Evolutionary conservation across 2,797 vertebrate genomes (phyloP).

Genomic region (Fratercula arctica): DNA sequence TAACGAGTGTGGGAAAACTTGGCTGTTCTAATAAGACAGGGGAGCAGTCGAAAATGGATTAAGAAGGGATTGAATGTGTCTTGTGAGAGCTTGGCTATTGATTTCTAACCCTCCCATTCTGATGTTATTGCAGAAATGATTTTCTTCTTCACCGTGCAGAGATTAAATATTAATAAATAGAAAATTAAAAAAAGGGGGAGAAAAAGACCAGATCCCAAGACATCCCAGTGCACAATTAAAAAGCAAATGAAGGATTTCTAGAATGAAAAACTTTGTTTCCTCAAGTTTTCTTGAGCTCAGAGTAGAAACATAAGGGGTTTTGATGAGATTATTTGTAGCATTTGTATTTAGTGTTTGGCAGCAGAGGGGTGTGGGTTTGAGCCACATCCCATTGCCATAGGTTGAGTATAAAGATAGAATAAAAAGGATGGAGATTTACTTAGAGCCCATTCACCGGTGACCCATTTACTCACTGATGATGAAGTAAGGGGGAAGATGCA

Average conservation of each 20-base stretch:
- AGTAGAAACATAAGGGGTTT: neutral
- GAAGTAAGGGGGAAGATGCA: conserved; percentile 32
- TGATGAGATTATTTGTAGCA: neutral
- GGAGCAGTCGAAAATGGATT: conserved; percentile 10
- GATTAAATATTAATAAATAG: conserved; percentile 66
- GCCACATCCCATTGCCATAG: neutral
- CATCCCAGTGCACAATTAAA: conserved; percentile 29
- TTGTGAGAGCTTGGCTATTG: conserved; percentile 60
- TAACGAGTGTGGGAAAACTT: neutral
- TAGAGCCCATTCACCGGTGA: conserved; percentile 20
- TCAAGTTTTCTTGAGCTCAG: conserved; percentile 5
- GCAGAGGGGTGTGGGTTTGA: neutral
- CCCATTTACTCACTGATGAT: conserved; percentile 59
- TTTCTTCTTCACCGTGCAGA: conserved; percentile 37
- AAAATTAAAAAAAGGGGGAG: conserved; percentile 30
- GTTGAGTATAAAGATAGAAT: neutral
- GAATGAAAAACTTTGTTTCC: conserved; percentile 17
- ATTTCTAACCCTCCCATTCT: conserved; percentile 42
- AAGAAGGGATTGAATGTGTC: conserved; percentile 31
- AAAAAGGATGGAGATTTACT: conserved; percentile 1
- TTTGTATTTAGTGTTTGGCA: neutral
- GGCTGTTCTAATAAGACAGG: conserved; percentile 28
- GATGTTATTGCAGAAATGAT: conserved; percentile 48
- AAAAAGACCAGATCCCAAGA: conserved; percentile 13
- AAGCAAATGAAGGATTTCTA: conserved; percentile 29